Evolutionary conservation across 2,797 vertebrate genomes (phyloP), one percentile per base, ranked within the genome.

Genomic region (Borostomias antarcticus): DNA sequence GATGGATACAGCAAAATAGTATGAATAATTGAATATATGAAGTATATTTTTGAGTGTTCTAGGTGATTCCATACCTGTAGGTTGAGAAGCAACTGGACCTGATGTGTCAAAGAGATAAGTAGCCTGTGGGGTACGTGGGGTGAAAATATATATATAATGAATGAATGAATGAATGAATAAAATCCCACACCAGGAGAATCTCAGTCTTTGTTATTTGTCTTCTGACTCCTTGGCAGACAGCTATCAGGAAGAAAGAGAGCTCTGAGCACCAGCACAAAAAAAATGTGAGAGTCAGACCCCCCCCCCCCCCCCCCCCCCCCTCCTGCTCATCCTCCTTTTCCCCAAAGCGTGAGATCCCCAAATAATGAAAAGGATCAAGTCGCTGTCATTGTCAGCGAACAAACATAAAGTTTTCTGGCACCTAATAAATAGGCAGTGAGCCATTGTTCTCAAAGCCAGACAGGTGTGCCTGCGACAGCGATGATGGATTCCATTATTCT

Each of bases 381-480:
- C 91, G 85, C 91, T 92, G 91, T 93, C 92, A 92, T 89, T 92
- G 91, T 93, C 92, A 92, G 84, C 84, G 89, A 91, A 89, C 91
- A 93, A 93, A 93, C 91, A 92, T 92, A 92, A 93, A 92, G 91
- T 93, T 93, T 93, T 92, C 90, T 93, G 91, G 91, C 92, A 93
- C 87, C 90, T 92, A 93, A 93, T 93, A 93, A 93, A 93, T 92
- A 93, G 91, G 90, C 90, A 89, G 86, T 83, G 86, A 91, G 87
- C 90, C 92, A 92, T 93, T 93, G 92, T 93, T 92, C 91, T 93
- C 89, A 87, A 84, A 91, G 89, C 86, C 89, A 92, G 92, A 93
- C 92, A 93, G 91, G 91, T 92, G 91, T 92, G 92, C 90, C 91
- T 92, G 89, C 88, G 86, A 88, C 86, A 71, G 82, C 83, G 85